phyloP scores from a whole-genome alignment of 2,113 vertebrate species.

The Pedetes capensis region DNA sequence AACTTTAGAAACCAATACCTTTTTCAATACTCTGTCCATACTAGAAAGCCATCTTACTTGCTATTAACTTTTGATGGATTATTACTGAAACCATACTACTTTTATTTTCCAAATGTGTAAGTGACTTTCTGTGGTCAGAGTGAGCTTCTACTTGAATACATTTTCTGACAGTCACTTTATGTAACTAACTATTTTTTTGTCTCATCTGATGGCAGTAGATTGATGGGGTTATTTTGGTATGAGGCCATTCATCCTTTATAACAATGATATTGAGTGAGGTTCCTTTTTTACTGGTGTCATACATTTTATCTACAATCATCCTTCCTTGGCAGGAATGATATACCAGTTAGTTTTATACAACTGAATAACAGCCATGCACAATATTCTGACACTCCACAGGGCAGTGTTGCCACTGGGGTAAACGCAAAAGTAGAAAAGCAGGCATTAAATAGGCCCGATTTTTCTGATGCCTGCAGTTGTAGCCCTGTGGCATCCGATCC shows the following conservation, averaged over 20 bases:
- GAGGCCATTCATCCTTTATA: slow-evolving; percentile 4
- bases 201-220: slow-evolving; percentile 31
- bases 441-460: not conserved
- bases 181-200: slow-evolving; percentile 23
- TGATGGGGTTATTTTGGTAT: slow-evolving; percentile 20
- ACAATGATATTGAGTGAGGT: slow-evolving; percentile 14
- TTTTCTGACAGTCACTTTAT: slow-evolving; percentile 29
- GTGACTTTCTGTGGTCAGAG: not conserved
- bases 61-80: not conserved
- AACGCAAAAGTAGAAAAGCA: not conserved
- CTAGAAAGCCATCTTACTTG: not conserved
- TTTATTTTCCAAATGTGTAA: slow-evolving; percentile 43
- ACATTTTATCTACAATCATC: slow-evolving; percentile 34
- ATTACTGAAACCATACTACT: not conserved
- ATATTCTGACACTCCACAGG: slow-evolving; percentile 16
- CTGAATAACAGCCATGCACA: not conserved
- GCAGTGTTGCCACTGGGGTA: not conserved
- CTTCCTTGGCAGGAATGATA: not conserved
- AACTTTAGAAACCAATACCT: not conserved
- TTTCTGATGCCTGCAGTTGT: too few relatives aligned
- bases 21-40: not conserved
- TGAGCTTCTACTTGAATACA: not conserved
- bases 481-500: too few relatives aligned
- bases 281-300: slow-evolving; percentile 5
- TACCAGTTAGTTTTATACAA: not conserved